phyloP scores from a whole-genome alignment of 2,888 invertebrate genomes.

The Drosophila ezoana region DNA sequence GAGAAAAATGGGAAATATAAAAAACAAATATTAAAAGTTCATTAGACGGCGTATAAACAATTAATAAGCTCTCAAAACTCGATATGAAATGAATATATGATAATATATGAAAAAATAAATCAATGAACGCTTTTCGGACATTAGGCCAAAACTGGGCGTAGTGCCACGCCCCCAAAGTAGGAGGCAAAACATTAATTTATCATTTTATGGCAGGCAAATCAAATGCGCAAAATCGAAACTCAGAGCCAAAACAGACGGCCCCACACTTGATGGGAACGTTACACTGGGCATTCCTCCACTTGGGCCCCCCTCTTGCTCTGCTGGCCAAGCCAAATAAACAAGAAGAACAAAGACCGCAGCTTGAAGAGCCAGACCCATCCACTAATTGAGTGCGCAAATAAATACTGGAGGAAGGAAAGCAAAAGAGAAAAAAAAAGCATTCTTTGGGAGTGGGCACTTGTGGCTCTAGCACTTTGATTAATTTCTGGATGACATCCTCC shows the following conservation, averaged over 20 bases:
- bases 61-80: conserved; percentile 40
- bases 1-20: background rate
- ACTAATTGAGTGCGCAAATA: conserved; percentile 80
- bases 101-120: conserved; percentile 56
- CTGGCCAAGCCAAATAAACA: conserved; percentile 67
- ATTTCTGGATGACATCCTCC: conserved; percentile 57
- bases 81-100: conserved; percentile 41
- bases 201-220: conserved; percentile 58
- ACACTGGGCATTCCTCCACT: conserved; percentile 9
- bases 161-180: conserved; percentile 16
- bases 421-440: conserved; percentile 2
- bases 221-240: conserved; percentile 56
- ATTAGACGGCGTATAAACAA: conserved; percentile 67
- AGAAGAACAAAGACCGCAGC: conserved; percentile 54
- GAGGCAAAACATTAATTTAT: conserved; percentile 55
- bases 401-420: conserved; percentile 30
- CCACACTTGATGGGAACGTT: conserved; percentile 30
- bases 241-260: conserved; percentile 68
- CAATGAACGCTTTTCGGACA: conserved; percentile 58
- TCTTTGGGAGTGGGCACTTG: conserved; percentile 47
- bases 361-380: conserved; percentile 22
- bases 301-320: conserved; percentile 1
- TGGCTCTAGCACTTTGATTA: conserved; percentile 60
- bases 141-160: conserved; percentile 41
- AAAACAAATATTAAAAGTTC: conserved; percentile 62